Percentiles rank a stretch among this genome's conserved stretches.
These are phyloP conservation scores for Anolis sagrei DNA, from an alignment of 2,113 vertebrate genomes.

Conservation along the genomic window DNA sequence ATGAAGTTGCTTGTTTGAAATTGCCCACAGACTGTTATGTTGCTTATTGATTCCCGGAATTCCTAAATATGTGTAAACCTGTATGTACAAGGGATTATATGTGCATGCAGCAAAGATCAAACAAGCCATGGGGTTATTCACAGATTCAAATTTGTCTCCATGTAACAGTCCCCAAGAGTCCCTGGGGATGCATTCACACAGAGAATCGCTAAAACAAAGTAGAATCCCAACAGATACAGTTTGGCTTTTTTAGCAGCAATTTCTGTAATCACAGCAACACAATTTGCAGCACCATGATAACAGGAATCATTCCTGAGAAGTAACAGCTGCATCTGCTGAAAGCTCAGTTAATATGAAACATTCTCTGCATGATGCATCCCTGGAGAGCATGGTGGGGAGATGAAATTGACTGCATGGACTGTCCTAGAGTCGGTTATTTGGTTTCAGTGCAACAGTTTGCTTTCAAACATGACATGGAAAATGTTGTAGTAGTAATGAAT, in stretches of 20 bases:
- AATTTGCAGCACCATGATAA: slow-evolving; percentile 18
- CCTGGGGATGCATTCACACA: background rate
- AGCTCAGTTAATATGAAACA: slow-evolving; percentile 25
- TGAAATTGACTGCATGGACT: slow-evolving; percentile 48
- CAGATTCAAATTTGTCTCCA: slow-evolving; percentile 4
- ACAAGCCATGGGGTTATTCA: background rate
- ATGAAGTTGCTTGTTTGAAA: too few species aligned
- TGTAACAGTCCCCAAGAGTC: background rate
- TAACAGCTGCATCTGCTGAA: slow-evolving; percentile 8
- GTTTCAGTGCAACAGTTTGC: slow-evolving; percentile 51
- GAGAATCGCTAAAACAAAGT: background rate
- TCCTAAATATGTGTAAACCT: background rate
- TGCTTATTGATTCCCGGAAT: background rate
- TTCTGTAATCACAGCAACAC: slow-evolving; percentile 26
- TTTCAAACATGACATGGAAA: slow-evolving; percentile 29
- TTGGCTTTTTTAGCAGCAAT: background rate
- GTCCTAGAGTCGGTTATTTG: slow-evolving; percentile 30
- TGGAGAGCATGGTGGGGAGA: slow-evolving; percentile 8
- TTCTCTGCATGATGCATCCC: slow-evolving; percentile 4
- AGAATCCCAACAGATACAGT: slow-evolving; percentile 2
- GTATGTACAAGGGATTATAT: background rate
- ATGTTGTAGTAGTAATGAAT: slow-evolving; percentile 42
- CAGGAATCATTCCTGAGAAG: slow-evolving; percentile 18
- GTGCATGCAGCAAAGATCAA: background rate
- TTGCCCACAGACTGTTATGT: background rate